Evolutionary conservation across 2,113 vertebrate genomes (phyloP).

Genomic region (Pelmatolapia mariae): DNA sequence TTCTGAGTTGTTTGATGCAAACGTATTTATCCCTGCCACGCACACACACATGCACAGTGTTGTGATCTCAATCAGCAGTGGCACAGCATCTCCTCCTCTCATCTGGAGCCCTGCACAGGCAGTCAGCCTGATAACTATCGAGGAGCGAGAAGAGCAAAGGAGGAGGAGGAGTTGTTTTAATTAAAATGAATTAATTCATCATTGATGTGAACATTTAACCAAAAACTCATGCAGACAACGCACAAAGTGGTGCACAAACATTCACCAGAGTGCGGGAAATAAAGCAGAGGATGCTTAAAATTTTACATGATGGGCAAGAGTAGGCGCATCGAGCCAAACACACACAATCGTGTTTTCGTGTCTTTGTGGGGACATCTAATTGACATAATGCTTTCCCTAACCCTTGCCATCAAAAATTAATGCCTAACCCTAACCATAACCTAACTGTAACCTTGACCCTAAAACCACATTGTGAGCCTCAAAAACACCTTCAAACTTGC

Average conservation of each 20-base stretch:
- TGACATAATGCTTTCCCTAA: accelerated
- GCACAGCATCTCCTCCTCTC: neutral
- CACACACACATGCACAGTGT: neutral
- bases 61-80: neutral
- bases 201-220: neutral
- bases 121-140: neutral
- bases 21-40: neutral
- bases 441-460: neutral
- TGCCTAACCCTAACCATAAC: neutral
- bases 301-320: neutral
- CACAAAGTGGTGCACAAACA: neutral
- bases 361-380: neutral
- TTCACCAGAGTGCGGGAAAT: neutral
- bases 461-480: neutral
- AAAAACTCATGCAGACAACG: neutral
- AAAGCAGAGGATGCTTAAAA: neutral
- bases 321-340: neutral
- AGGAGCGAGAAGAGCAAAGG: neutral
- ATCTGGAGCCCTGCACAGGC: neutral
- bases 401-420: accelerated
- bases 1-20: neutral
- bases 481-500: neutral
- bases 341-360: neutral
- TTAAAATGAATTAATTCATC: neutral
- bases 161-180: neutral